phyloP scores from a whole-genome alignment of 2,113 vertebrate species.

The Delphinapterus leucas region DNA sequence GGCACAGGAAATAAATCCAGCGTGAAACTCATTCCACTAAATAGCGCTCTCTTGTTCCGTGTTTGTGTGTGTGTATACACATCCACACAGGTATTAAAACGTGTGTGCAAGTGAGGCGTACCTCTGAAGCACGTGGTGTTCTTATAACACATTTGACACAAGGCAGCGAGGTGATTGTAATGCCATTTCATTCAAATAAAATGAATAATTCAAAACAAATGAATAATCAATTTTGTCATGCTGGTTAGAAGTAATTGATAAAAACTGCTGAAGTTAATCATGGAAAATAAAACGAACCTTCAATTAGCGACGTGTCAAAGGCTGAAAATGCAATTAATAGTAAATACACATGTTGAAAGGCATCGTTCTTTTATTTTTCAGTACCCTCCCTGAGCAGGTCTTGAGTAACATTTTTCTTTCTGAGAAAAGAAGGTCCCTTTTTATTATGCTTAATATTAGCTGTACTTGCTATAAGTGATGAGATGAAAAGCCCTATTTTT shows the following conservation, averaged over 20 bases:
- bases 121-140: background rate
- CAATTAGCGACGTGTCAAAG: background rate
- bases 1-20: background rate
- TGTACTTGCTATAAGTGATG: background rate
- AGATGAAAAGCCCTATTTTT: background rate
- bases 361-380: background rate
- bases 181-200: background rate
- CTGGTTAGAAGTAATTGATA: background rate
- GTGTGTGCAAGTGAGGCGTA: background rate
- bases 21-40: background rate
- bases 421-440: background rate
- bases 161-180: background rate
- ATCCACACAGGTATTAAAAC: background rate
- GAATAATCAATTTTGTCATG: background rate
- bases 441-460: background rate
- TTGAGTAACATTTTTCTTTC: background rate
- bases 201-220: background rate
- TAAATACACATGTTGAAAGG: background rate
- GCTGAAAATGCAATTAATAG: background rate
- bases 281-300: background rate
- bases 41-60: background rate
- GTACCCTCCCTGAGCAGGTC: background rate
- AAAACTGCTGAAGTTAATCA: background rate
- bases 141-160: background rate
- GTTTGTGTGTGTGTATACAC: rapidly evolving